Conservation (phyloP, 2,888 invertebrate genomes). For the Eustalomyia histrio region DNA sequence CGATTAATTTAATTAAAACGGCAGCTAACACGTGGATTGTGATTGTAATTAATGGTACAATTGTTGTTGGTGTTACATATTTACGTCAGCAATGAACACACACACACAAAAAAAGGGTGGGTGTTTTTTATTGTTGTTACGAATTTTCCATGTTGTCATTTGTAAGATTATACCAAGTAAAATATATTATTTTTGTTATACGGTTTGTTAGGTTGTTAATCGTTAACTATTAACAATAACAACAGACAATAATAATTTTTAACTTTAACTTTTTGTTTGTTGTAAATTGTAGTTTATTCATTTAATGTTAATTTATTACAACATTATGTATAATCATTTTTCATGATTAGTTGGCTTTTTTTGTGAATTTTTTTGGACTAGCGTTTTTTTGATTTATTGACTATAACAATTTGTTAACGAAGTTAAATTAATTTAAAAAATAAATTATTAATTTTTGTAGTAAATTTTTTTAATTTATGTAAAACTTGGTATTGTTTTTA, state of each 20-base stretch:
- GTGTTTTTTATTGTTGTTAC: conserved; percentile 24
- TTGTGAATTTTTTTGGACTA: neutral
- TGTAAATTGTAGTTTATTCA: conserved; percentile 19
- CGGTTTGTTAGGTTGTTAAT: conserved; percentile 49
- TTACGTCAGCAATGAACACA: neutral
- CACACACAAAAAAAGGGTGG: conserved; percentile 30
- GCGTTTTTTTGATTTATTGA: conserved; percentile 26
- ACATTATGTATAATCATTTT: conserved; percentile 26
- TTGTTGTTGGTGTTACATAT: conserved; percentile 3
- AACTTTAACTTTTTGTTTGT: neutral
- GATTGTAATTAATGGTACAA: conserved; percentile 60
- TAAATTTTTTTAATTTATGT: too few species aligned
- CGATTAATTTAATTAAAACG: conserved; percentile 66
- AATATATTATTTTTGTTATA: conserved; percentile 51
- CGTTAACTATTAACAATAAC: conserved; percentile 43
- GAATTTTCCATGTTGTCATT: conserved; percentile 22
- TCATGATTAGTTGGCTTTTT: conserved; percentile 18
- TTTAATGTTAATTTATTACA: conserved; percentile 24
- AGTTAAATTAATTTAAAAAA: conserved; percentile 33
- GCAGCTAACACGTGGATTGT: conserved; percentile 65
- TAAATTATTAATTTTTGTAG: neutral
- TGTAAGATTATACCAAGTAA: conserved; percentile 31
- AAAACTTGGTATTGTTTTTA: too few species aligned
- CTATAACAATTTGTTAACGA: conserved; percentile 36
- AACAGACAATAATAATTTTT: neutral